Base-by-base conservation (phyloP, 2,888 invertebrate species). In the Rhingia campestris region DNA sequence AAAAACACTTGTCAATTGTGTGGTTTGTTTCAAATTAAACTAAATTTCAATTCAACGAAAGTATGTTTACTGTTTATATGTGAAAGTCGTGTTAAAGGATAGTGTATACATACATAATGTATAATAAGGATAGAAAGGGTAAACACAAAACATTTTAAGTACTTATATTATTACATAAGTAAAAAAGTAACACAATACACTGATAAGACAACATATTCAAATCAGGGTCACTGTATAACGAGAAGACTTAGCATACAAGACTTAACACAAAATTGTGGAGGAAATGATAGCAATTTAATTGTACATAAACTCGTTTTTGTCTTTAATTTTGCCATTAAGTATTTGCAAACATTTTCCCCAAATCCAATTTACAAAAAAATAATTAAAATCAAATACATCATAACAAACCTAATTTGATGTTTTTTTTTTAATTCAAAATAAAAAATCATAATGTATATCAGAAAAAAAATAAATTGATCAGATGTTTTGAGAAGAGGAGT, bases 121-220 rank as follows among this genome's bases (percentile, higher is more conserved):
- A 61, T 45, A 70, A 41, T 51, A 70, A 47, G 69, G 49, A 58
- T 58, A 35, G 47, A 70, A 39, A 77, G 73, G 63, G 53, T 63
- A 12, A 82, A 77, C 66, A 56, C 35, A 73, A 79, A 82, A 67
- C 14, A 37, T 54, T 72, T 67, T 14, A 61, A 67, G 59, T 61
- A 67, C 66, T 56, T 73, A 63, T 74, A 45, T 67, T 67, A 66
- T 72, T 67, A 77, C 61, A 73, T 67, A 77, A 63, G 73, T 72
- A 79, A 49, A 12, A 45, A 74, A 74, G 70, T 64, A 84, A 80
- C 84, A 84, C 84, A 84, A 80, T 80, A 84, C 84, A 84, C 70
- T 84, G 74, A 84, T 66, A 63, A 80, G 59, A 80, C 79, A 84
- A 80, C 75, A 84, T 80, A 70, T 80, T 79, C 69, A 69, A 84